Evolutionary conservation across 2,888 invertebrate species (phyloP).

Genomic region (Drosophila affinis): DNA sequence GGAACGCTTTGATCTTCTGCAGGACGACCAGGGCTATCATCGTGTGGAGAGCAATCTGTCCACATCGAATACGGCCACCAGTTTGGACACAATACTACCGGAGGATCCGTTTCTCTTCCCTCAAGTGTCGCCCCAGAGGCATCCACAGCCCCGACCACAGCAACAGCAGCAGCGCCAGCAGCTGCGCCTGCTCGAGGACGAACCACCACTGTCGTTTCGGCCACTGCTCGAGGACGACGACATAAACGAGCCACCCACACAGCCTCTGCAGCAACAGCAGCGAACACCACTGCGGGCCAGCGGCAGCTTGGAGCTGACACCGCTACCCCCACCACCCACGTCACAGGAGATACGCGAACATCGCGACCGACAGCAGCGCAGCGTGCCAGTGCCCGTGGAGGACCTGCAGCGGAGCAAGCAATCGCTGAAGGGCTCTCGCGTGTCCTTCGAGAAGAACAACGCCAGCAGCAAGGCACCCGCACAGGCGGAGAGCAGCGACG

Average conservation of each 20-base stretch:
- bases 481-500: conserved; percentile 81
- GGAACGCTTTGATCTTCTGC: conserved; percentile 2
- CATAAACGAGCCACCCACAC: conserved; percentile 61
- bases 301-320: conserved; percentile 74
- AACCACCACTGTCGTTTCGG: conserved; percentile 80
- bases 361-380: conserved; percentile 81
- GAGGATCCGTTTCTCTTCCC: conserved; percentile 83
- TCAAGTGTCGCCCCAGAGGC: conserved; percentile 60
- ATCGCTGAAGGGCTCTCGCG: conserved; percentile 83
- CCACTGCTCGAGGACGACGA: conserved; percentile 67
- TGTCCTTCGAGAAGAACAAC: conserved; percentile 77
- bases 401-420: conserved; percentile 81
- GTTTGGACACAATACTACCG: conserved; percentile 85
- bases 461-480: conserved; percentile 25
- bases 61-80: conserved; percentile 86
- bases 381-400: conserved; percentile 69
- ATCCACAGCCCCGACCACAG: conserved; percentile 49
- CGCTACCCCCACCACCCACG: conserved; percentile 82
- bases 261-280: conserved; percentile 47
- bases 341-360: conserved; percentile 69
- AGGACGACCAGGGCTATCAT: conserved; percentile 82
- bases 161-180: conserved; percentile 41
- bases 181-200: conserved; percentile 71
- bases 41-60: conserved; percentile 85
- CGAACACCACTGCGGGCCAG: conserved; percentile 64